Conservation (phyloP, 2,113 vertebrate species). For the Passerina amoena region DNA sequence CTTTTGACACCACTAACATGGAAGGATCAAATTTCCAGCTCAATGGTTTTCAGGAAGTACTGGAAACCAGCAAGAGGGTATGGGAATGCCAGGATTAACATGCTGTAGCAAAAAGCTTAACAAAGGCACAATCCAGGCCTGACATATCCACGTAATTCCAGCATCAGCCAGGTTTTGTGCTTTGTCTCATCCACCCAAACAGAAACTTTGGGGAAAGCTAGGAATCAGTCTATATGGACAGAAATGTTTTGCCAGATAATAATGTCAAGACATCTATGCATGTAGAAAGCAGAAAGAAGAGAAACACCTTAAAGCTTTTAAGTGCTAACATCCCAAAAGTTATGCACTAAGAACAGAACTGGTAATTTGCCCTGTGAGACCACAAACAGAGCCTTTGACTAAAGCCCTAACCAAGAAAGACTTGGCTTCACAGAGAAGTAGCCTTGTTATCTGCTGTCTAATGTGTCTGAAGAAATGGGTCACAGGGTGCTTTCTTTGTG, state of each 20-base stretch:
- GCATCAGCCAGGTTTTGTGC: not conserved
- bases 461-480: not conserved
- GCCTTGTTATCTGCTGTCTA: not conserved
- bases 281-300: not conserved
- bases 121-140: not conserved
- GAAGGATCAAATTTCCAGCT: not conserved
- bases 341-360: not conserved
- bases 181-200: not conserved
- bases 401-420: not conserved
- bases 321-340: not conserved
- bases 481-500: not conserved
- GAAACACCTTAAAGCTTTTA: not conserved
- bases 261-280: not conserved
- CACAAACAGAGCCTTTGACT: not conserved
- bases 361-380: not conserved
- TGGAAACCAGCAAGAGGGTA: not conserved
- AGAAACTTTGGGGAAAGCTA: not conserved
- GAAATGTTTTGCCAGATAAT: not conserved
- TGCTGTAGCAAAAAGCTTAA: not conserved
- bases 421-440: not conserved
- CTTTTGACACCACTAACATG: not conserved
- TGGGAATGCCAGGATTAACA: not conserved
- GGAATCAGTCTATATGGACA: not conserved
- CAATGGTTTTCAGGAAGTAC: not conserved
- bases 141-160: not conserved